Base-by-base conservation (phyloP, 2,888 invertebrate genomes). In the Hydropsyche betteni region DNA sequence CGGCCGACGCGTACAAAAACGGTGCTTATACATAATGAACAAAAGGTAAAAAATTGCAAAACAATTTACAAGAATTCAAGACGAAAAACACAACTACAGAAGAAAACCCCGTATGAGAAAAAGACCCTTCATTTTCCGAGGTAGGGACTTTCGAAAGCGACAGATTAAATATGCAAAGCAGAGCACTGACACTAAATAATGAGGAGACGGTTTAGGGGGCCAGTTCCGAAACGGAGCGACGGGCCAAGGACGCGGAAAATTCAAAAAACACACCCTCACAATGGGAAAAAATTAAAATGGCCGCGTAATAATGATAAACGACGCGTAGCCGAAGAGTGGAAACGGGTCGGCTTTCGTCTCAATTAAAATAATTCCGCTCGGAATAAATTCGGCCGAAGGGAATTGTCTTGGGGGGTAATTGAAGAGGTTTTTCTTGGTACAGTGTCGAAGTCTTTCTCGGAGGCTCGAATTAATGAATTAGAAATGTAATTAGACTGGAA, bases 141-240 rank as follows among this genome's bases (percentile, higher is more conserved):
- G 24, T 24, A 24, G 24, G 24, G 24, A 24, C 1, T 24, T 24
- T 2, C 24, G 24, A 24, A 64, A 34, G 36, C 8, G 36, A 64
- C 64, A 24, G 64, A 64, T 64, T 64, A 64, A 64, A 64, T 64
- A 64, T 64, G 34, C 36, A 34, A 36, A 64, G 14, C 36, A n/a
- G 36, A 64, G 24, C 8, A 58, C 58, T 58, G 58, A 58, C 58
- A 24, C 16, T 24, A 58, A 58, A 58, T 53, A 53, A 53, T 53
- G 53, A 53, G 53, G 8, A 58, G 16, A 16, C 14, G 53, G 53
- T 16, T 8, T 16, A 58, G 58, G 58, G 24, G 24, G 24, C 24
- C 24, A 24, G 24, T 24, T 24, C 24, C 24, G 2, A 58, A 58
- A 58, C 24, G 58, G 24, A 24, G 16, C 14, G 14, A 58, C 24